phyloP scores from a whole-genome alignment of 2,113 vertebrate species.

The Otocyon megalotis region DNA sequence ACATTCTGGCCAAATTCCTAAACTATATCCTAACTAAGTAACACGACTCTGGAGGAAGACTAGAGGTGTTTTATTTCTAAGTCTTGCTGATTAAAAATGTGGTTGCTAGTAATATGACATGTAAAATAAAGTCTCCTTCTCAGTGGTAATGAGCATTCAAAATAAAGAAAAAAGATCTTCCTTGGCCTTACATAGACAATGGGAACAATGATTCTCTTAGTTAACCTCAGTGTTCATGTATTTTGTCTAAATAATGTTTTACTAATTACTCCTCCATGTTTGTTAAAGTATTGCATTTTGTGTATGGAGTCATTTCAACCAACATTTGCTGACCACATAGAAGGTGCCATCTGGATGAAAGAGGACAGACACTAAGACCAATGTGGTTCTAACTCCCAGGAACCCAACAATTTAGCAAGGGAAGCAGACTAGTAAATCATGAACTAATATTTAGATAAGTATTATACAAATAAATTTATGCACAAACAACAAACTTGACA shows the following conservation, averaged over 20 bases:
- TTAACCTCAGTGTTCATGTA: conserved; percentile 6
- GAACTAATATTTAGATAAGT: not conserved
- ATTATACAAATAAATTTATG: not conserved
- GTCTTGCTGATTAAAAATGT: conserved; percentile 11
- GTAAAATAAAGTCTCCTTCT: conserved; percentile 50
- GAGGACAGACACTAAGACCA: not conserved
- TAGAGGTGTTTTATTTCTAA: not conserved
- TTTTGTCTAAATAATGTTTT: conserved; percentile 42
- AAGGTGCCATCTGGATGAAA: not conserved
- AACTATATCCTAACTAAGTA: conserved; percentile 15
- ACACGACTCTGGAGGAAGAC: not conserved
- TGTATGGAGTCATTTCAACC: not conserved
- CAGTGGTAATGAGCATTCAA: not conserved
- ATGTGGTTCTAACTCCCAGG: not conserved
- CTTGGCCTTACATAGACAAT: not conserved
- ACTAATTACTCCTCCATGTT: not conserved
- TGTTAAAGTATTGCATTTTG: not conserved
- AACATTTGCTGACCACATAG: not conserved
- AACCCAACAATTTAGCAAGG: conserved; percentile 7
- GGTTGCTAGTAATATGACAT: conserved; percentile 7
- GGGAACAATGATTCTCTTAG: not conserved
- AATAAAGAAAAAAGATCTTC: conserved; percentile 49
- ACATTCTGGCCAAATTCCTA: not conserved
- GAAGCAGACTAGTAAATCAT: conserved; percentile 10
- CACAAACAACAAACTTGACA: not conserved